Evolutionary conservation across 2,113 vertebrate genomes (phyloP).

Genomic region (Poecile atricapillus): DNA sequence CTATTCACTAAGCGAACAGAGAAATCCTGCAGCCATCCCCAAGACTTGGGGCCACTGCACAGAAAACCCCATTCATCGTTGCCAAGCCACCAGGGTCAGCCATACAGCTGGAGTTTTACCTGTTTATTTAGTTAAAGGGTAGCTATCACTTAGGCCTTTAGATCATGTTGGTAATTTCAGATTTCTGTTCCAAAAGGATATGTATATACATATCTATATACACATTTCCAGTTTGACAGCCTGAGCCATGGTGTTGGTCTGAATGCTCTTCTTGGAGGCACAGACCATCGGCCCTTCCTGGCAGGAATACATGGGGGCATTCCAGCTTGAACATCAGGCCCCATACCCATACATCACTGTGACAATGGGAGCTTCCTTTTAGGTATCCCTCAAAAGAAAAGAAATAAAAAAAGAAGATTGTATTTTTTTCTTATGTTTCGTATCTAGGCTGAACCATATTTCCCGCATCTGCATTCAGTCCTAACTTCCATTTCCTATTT

Average conservation of each 20-base stretch:
- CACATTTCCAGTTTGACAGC: background rate
- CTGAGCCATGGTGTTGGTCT: background rate
- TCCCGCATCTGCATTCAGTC: background rate
- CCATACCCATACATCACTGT: no score
- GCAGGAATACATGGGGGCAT: background rate
- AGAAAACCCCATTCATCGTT: background rate
- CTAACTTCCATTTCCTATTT: background rate
- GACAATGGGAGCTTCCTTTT: background rate
- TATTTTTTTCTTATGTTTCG: background rate
- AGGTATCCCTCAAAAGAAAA: background rate
- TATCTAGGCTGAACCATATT: background rate
- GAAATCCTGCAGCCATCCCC: background rate
- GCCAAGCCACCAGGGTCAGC: conserved; percentile 3
- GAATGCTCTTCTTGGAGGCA: background rate
- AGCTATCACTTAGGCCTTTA: background rate
- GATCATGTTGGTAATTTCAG: background rate
- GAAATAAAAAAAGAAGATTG: background rate
- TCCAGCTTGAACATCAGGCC: background rate
- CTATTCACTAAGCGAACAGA: background rate
- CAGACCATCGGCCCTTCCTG: background rate
- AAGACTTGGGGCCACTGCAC: background rate
- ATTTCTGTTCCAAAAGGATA: background rate
- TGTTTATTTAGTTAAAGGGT: background rate
- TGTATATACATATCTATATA: no score
- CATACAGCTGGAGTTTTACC: background rate